Percentiles rank a stretch among this genome's conserved stretches.
phyloP scores from a whole-genome alignment of 2,888 invertebrate genomes.

The Sepiola atlantica region DNA sequence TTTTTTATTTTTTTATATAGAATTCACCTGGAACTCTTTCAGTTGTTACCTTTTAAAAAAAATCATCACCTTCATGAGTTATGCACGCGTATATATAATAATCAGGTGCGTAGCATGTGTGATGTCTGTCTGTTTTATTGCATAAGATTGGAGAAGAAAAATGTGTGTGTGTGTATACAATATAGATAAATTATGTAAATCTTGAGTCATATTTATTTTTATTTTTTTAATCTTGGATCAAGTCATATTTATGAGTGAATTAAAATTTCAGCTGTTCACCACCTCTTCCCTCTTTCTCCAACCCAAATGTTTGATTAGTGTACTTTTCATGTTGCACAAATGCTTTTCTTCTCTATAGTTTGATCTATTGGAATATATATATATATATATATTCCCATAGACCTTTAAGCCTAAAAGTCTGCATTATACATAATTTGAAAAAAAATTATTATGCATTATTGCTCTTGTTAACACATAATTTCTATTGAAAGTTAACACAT shows the following conservation, averaged over 20 bases:
- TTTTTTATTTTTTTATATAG: not conserved
- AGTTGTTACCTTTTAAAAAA: not conserved
- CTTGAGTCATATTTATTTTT: not conserved
- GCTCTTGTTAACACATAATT: not conserved
- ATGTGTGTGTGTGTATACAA: not conserved
- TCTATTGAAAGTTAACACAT: constrained; percentile 23
- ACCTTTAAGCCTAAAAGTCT: not conserved
- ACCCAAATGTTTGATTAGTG: not conserved
- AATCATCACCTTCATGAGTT: not conserved
- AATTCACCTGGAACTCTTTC: not conserved
- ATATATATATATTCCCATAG: not conserved
- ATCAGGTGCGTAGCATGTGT: not conserved
- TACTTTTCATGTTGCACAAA: not conserved
- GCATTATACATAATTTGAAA: not conserved
- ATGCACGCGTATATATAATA: not conserved
- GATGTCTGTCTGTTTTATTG: not conserved
- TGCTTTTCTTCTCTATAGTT: not conserved
- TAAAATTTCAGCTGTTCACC: not conserved
- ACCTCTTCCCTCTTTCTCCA: not conserved
- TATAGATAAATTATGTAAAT: not conserved
- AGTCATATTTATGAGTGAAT: not conserved
- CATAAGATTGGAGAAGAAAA: not conserved
- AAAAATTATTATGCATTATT: not conserved
- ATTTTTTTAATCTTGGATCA: not conserved
- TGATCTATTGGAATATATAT: not conserved